A percentile compares a stretch with the other conserved stretches of the same genome.
Evolutionary conservation across 30 jellyfish, hydroid and myxozoan genomes (phyloP).

Genomic region (Catostylus mosaicus): DNA sequence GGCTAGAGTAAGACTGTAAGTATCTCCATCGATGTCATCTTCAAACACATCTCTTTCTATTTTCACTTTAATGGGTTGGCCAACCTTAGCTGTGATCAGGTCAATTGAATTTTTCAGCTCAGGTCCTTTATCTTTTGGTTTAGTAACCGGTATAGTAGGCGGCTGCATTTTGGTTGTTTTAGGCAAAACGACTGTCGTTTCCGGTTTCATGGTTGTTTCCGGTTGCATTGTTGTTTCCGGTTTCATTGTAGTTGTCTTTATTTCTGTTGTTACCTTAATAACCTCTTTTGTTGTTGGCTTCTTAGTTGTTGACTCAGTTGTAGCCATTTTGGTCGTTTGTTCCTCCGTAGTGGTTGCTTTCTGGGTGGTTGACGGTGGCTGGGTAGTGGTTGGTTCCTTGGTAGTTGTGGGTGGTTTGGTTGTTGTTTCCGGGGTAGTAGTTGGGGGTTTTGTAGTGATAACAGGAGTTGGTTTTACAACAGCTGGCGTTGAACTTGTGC

Average conservation of each 20-base stretch:
- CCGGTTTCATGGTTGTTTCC: slow-evolving; percentile 27
- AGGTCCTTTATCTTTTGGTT: slow-evolving; percentile 66
- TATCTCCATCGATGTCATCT: slow-evolving; percentile 76
- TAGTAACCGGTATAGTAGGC: slow-evolving; percentile 10
- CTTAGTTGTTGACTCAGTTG: slow-evolving; percentile 48
- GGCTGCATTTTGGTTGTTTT: slow-evolving; percentile 48
- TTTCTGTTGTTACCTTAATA: slow-evolving; percentile 41
- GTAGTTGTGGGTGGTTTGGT: slow-evolving; percentile 25
- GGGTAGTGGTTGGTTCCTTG: slow-evolving; percentile 14
- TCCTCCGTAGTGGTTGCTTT: not conserved
- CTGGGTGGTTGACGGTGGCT: slow-evolving; percentile 21
- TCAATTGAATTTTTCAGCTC: slow-evolving; percentile 61
- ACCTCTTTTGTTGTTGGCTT: slow-evolving; percentile 31
- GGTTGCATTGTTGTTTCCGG: slow-evolving; percentile 57
- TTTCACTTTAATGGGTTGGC: slow-evolving; percentile 49
- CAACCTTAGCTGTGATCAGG: slow-evolving; percentile 35
- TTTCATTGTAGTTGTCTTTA: slow-evolving; percentile 27
- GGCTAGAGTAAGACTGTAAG: slow-evolving; percentile 50
- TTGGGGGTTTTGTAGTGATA: slow-evolving; percentile 55
- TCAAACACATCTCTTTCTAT: slow-evolving; percentile 69
- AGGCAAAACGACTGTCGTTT: slow-evolving; percentile 30
- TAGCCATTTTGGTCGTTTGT: slow-evolving; percentile 24
- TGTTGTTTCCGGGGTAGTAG: slow-evolving; percentile 43
- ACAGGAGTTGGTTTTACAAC: slow-evolving; percentile 71
- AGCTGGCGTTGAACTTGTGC: slow-evolving; percentile 18